A percentile compares a stretch with the other conserved stretches of the same genome.
Evolutionary conservation across 2,113 vertebrate species (phyloP).

Genomic region (Salminus brasiliensis): DNA sequence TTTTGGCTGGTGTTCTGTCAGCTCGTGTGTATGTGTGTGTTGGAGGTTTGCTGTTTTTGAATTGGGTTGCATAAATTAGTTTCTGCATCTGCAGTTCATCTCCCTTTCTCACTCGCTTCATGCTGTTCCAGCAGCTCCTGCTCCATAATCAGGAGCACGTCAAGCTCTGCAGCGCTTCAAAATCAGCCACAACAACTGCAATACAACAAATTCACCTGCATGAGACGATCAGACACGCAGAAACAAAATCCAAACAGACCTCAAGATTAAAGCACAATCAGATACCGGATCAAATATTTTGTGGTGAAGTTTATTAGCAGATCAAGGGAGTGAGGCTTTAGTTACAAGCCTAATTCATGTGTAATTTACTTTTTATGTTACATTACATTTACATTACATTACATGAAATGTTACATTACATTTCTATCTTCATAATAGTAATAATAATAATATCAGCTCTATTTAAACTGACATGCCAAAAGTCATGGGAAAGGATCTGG

Average conservation of each 20-base stretch:
- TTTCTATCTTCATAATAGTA: too few relatives aligned
- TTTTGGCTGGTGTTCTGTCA: slow-evolving; percentile 30
- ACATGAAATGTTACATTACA: too few relatives aligned
- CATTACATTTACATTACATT: too few relatives aligned
- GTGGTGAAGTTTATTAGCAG: not conserved
- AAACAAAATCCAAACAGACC: not conserved
- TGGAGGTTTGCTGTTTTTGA: not conserved
- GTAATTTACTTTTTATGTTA: too few relatives aligned
- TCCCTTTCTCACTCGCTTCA: not conserved
- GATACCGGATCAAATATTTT: not conserved
- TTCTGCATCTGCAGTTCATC: not conserved
- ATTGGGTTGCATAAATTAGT: not conserved
- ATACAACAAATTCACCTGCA: not conserved
- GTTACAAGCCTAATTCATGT: too few relatives aligned
- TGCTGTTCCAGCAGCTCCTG: not conserved
- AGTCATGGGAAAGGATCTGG: too few relatives aligned
- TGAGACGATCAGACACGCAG: not conserved
- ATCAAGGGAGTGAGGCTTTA: not conserved
- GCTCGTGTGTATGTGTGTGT: not conserved
- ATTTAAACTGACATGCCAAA: too few relatives aligned
- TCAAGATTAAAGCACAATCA: not conserved
- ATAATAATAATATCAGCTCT: too few relatives aligned
- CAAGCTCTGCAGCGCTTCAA: not conserved
- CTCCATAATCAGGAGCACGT: not conserved
- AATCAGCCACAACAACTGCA: not conserved